A percentile compares a stretch with the other conserved stretches of the same genome.
phyloP scores from a whole-genome alignment of 2,113 vertebrate genomes.

The Tiliqua scincoides region DNA sequence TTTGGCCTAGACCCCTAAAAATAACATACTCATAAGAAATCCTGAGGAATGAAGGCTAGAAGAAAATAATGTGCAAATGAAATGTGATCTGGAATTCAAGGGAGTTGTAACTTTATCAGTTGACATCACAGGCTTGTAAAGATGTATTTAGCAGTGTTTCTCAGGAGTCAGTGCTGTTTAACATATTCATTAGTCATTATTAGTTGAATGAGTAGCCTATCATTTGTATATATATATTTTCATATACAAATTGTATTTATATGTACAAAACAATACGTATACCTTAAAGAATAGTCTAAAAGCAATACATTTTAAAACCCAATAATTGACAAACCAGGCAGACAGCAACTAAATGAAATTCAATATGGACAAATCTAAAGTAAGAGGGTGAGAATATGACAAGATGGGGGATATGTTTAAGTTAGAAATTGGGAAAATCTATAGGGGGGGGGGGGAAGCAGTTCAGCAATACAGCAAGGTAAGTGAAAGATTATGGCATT shows the following conservation, averaged over 20 bases:
- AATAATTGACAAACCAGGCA: neutral
- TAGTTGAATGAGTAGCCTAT: neutral
- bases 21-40: neutral
- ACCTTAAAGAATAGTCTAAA: neutral
- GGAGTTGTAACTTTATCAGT: too few relatives aligned
- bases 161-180: neutral
- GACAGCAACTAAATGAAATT: neutral
- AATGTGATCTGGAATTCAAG: neutral
- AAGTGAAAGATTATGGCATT: neutral
- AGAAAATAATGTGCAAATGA: neutral
- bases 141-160: too few relatives aligned
- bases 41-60: neutral
- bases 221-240: neutral
- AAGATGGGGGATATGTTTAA: neutral
- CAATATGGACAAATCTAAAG: neutral
- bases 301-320: neutral
- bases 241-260: too few relatives aligned
- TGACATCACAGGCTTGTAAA: too few relatives aligned
- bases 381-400: neutral
- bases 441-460: neutral
- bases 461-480: neutral
- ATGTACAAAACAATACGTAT: too few relatives aligned
- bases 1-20: neutral
- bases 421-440: neutral
- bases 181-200: neutral